Conservation (phyloP, 2,888 invertebrate species). For the Myopa tessellatipennis region DNA sequence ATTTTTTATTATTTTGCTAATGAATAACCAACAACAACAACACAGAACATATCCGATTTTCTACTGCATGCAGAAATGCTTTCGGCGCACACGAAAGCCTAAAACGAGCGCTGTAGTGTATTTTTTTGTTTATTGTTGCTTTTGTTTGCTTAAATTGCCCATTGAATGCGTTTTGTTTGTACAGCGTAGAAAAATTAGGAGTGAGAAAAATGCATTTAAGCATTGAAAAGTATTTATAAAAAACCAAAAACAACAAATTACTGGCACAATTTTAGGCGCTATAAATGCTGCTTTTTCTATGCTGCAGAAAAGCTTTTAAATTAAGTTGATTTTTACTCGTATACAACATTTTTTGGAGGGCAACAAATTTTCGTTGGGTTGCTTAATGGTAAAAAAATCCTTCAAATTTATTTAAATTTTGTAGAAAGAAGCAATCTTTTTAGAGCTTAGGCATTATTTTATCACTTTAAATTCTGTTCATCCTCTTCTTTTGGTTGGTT, state of each 20-base stretch:
- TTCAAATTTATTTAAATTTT: neutral
- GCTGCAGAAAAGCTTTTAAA: too few relatives aligned
- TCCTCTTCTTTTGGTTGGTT: neutral
- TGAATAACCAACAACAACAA: conserved; percentile 24
- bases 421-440: neutral
- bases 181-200: neutral
- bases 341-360: too few relatives aligned
- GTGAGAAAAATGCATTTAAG: neutral
- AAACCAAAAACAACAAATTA: too few relatives aligned
- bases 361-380: neutral
- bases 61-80: neutral
- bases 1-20: conserved; percentile 22
- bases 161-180: neutral
- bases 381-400: neutral
- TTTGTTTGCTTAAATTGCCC: conserved; percentile 9
- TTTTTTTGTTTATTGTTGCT: neutral
- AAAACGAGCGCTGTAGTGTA: neutral
- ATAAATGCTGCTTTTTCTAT: too few relatives aligned
- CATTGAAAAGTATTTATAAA: neutral
- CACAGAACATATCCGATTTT: too few relatives aligned
- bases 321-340: too few relatives aligned
- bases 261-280: too few relatives aligned
- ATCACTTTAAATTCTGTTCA: too few relatives aligned
- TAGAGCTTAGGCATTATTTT: neutral
- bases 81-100: neutral